Evolutionary conservation across 1,140 invertebrate species (phyloP).

Genomic region (Bombus haemorrhoidalis): DNA sequence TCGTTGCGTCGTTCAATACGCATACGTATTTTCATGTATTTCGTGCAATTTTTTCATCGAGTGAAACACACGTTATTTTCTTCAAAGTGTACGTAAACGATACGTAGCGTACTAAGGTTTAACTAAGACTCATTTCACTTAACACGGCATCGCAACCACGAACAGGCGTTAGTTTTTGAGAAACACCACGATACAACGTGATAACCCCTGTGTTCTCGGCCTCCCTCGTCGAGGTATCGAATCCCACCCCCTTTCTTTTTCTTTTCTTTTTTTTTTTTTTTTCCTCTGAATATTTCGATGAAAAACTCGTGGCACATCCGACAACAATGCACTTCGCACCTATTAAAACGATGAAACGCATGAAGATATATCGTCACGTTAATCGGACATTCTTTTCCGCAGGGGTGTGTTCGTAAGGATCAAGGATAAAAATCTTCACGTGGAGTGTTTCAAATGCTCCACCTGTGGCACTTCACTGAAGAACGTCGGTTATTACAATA

Average conservation of each 20-base stretch:
- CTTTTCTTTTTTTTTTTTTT: neutral
- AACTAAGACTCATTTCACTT: neutral
- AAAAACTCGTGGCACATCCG: conserved; percentile 64
- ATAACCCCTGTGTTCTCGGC: conserved; percentile 36
- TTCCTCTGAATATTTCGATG: conserved; percentile 13
- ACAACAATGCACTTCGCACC: conserved; percentile 37
- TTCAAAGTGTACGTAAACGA: neutral
- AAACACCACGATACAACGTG: conserved; percentile 38
- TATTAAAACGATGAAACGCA: neutral
- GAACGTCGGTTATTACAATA: conserved; percentile 98
- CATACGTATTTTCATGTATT: neutral
- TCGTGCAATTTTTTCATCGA: neutral
- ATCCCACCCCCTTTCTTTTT: neutral
- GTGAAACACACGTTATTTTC: too few species aligned
- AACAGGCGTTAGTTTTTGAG: neutral
- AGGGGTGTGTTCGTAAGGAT: conserved; percentile 98
- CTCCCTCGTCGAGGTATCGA: conserved; percentile 68
- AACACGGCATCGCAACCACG: neutral
- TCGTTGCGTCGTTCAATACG: neutral
- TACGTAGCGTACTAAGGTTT: neutral
- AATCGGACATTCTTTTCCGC: conserved; percentile 41
- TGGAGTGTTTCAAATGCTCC: conserved; percentile 98
- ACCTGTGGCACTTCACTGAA: conserved; percentile 97
- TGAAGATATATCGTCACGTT: neutral
- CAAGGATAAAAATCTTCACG: conserved; percentile 97